phyloP scores from a whole-genome alignment of 2,797 vertebrate genomes.

The Apogon hyalosoma region DNA sequence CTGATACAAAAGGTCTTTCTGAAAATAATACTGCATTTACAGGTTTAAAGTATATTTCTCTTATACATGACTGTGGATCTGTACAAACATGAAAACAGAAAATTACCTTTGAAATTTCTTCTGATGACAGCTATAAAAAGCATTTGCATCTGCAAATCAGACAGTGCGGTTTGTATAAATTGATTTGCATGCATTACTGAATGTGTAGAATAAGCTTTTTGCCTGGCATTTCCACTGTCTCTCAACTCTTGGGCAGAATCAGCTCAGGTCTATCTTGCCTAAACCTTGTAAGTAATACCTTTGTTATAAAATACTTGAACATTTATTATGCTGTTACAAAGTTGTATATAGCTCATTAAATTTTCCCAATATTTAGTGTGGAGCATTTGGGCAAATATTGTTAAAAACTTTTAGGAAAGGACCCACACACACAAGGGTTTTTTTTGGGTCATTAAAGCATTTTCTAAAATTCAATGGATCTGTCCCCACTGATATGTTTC shows the following conservation, averaged over 20 bases:
- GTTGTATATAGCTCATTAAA: background rate
- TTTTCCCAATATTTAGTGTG: conserved; percentile 9
- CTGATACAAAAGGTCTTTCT: conserved; percentile 40
- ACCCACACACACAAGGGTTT: background rate
- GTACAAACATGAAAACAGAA: conserved; percentile 42
- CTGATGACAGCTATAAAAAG: conserved; percentile 50
- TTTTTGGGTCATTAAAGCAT: background rate
- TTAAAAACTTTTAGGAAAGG: background rate
- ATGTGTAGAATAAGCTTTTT: conserved; percentile 29
- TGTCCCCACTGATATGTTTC: background rate
- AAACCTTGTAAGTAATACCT: conserved; percentile 19
- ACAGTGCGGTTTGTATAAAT: conserved; percentile 22
- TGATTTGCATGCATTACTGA: conserved; percentile 36
- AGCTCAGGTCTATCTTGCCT: conserved; percentile 14
- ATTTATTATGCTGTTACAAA: conserved; percentile 16
- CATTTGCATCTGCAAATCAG: conserved; percentile 52
- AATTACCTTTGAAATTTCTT: conserved; percentile 49
- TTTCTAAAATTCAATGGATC: background rate
- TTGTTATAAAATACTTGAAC: conserved; percentile 21
- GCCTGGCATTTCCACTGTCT: conserved; percentile 15
- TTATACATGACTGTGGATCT: conserved; percentile 14
- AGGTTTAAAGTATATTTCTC: conserved; percentile 27
- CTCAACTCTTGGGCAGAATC: conserved; percentile 24
- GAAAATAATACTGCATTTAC: conserved; percentile 26
- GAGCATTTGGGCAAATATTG: conserved; percentile 14